phyloP scores from a whole-genome alignment of 23 tunicate genomes.

The Halocynthia roretzi region DNA sequence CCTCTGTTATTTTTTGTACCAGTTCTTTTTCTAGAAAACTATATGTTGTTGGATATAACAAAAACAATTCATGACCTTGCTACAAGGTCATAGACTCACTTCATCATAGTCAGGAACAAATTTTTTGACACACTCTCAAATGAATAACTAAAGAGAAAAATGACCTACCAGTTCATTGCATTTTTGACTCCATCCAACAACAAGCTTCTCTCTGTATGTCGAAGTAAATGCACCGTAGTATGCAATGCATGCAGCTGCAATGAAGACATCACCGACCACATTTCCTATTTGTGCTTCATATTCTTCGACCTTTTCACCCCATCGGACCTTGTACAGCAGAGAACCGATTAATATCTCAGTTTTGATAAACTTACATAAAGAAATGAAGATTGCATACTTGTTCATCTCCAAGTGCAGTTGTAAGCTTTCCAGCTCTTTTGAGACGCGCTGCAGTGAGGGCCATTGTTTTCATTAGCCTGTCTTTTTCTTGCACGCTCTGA shows the following conservation, averaged over 20 bases:
- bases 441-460: conserved; percentile 89
- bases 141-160: too few relatives aligned
- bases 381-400: conserved; percentile 29
- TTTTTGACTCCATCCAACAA: conserved; percentile 72
- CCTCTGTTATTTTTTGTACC: background rate
- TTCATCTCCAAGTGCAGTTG: conserved; percentile 96
- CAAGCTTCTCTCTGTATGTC: conserved; percentile 79
- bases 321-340: conserved; percentile 52
- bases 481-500: conserved; percentile 86
- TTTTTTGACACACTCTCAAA: too few relatives aligned
- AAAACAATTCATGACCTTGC: background rate
- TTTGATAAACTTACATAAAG: background rate
- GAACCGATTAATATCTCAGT: background rate
- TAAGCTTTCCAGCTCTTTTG: conserved; percentile 95
- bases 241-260: conserved; percentile 97
- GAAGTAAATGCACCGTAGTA: conserved; percentile 97
- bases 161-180: conserved; percentile 78
- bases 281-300: conserved; percentile 83
- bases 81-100: background rate
- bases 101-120: background rate
- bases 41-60: background rate
- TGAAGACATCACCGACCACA: conserved; percentile 95
- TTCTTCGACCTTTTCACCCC: conserved; percentile 90
- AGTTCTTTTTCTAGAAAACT: background rate
- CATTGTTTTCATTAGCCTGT: conserved; percentile 80